phyloP scores from a whole-genome alignment of 2,797 vertebrate genomes.

The Poeciliopsis paucimaculata region DNA sequence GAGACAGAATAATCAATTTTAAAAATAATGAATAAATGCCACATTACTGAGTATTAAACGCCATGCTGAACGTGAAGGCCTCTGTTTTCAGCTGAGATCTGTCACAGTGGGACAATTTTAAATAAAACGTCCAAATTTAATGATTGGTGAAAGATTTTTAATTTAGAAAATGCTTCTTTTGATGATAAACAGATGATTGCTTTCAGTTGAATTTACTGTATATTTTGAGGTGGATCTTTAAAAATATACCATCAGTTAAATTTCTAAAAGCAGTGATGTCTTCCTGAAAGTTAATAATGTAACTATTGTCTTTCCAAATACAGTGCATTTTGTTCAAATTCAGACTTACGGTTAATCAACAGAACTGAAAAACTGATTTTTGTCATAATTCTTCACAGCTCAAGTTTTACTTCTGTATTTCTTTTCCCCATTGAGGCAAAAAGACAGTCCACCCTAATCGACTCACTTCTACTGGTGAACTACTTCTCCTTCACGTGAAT shows the following conservation, averaged over 20 bases:
- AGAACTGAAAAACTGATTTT: not conserved
- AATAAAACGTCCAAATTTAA: not conserved
- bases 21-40: too few species aligned
- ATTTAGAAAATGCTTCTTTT: not conserved
- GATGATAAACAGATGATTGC: not conserved
- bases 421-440: not conserved
- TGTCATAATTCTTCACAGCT: not conserved
- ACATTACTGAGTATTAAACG: too few species aligned
- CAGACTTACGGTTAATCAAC: not conserved
- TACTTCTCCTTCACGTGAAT: not conserved
- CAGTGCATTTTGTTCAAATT: not conserved
- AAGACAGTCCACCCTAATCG: not conserved
- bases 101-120: not conserved
- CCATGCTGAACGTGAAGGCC: too few species aligned
- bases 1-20: too few species aligned
- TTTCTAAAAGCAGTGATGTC: not conserved
- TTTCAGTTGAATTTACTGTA: not conserved
- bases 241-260: not conserved
- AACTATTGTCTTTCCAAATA: not conserved
- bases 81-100: not conserved
- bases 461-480: constrained; percentile 5
- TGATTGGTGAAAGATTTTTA: not conserved
- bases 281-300: not conserved
- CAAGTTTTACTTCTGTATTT: constrained; percentile 32
- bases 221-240: not conserved